These are phyloP conservation scores for Poecilobothrus nobilitatus DNA, from an alignment of 2,888 invertebrate species.

Conservation along the genomic window DNA sequence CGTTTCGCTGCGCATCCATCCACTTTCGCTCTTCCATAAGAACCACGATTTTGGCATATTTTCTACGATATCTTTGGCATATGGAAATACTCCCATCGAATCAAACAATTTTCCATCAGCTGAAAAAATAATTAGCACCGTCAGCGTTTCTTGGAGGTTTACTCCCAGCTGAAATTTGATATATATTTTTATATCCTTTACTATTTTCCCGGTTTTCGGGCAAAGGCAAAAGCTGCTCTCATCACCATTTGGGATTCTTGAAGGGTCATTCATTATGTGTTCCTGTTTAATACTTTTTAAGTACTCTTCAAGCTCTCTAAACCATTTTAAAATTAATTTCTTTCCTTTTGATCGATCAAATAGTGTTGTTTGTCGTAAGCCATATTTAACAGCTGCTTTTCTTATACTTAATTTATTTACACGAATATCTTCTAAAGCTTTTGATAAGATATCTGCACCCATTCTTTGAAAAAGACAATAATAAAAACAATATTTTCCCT, in stretches of 20 bases:
- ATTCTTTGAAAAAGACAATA: no score
- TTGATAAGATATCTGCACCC: no score
- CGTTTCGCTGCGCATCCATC: not conserved
- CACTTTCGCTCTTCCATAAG: not conserved
- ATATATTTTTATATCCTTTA: constrained; percentile 20
- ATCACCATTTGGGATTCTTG: constrained; percentile 13
- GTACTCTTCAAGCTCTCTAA: constrained; percentile 12
- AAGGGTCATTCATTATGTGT: constrained; percentile 14
- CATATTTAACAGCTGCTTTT: no score
- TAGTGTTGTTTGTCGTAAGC: no score
- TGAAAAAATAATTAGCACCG: no score
- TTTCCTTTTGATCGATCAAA: no score
- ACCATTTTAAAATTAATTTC: no score
- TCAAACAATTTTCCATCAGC: constrained; percentile 16
- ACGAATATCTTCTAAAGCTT: no score
- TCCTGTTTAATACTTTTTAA: constrained; percentile 18
- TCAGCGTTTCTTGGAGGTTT: constrained; percentile 18
- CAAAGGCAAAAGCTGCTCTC: constrained; percentile 16
- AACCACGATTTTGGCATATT: not conserved
- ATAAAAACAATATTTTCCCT: no score
- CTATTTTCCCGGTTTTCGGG: constrained; percentile 19
- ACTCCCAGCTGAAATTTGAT: constrained; percentile 14
- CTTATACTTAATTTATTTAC: no score
- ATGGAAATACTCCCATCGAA: constrained; percentile 20
- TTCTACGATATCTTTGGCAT: not conserved